Evolutionary conservation across 2,888 invertebrate species (phyloP).

Genomic region (Cepaea hortensis): DNA sequence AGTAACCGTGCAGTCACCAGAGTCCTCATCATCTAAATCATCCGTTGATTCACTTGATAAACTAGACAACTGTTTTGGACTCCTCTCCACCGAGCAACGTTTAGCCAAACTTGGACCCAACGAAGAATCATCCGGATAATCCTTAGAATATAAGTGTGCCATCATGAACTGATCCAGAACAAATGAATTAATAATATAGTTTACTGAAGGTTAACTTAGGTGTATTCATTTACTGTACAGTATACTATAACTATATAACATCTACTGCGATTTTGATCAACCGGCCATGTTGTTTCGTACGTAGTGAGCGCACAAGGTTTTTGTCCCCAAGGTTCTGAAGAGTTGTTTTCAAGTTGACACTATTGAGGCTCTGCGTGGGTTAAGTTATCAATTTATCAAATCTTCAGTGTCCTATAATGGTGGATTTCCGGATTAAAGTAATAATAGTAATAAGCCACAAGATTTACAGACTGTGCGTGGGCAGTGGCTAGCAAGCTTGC

Average conservation of each 20-base stretch:
- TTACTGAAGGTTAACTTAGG: too few relatives aligned
- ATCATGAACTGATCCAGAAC: not conserved
- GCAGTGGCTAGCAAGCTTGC: too few relatives aligned
- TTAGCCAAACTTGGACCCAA: not conserved
- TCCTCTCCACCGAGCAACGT: not conserved
- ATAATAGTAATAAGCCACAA: too few relatives aligned
- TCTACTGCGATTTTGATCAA: not conserved
- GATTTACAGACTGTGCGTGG: too few relatives aligned
- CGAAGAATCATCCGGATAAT: slow-evolving; percentile 10
- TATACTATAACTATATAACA: not conserved
- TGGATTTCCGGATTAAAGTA: too few relatives aligned
- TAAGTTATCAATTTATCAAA: not conserved
- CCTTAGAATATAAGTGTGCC: slow-evolving; percentile 5
- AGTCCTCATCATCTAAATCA: not conserved
- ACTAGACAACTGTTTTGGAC: not conserved
- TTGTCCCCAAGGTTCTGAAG: not conserved
- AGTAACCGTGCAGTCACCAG: slow-evolving; percentile 20
- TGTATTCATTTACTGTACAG: too few relatives aligned
- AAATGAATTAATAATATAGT: not conserved
- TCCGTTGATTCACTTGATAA: slow-evolving; percentile 10
- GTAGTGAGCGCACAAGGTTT: slow-evolving; percentile 8
- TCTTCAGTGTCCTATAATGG: too few relatives aligned
- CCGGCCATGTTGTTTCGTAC: slow-evolving; percentile 20
- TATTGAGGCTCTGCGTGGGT: not conserved
- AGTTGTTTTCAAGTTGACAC: not conserved